Evolutionary conservation across 2,888 invertebrate genomes (phyloP), one percentile per base, ranked within the genome.

Genomic region (Netelia virgata): DNA sequence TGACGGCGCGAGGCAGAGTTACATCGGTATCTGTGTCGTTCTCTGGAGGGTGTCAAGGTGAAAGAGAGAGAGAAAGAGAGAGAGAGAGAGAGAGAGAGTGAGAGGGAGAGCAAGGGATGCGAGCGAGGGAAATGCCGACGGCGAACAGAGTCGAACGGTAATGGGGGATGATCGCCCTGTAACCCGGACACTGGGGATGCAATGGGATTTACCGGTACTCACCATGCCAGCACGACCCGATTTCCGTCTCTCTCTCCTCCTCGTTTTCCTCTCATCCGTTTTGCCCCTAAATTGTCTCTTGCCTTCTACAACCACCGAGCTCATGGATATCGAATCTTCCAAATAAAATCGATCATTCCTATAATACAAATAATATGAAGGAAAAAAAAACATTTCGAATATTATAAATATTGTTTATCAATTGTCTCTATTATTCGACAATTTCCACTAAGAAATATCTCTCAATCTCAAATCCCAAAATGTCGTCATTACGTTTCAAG

Each of bases 151-250:
- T 43, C 47, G 86, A 83, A 85, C 88, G 85, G 83, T 88, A 90
- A 90, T 89, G 86, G 90, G 89, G 89, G 90, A 90, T 90, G 90
- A 90, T 90, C 89, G 87, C 87, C 88, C 88, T 88, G 88, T 88
- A 90, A 89, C 89, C 89, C 87, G 78, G 80, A 84, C 87, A 87
- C 83, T 85, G 86, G 86, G 88, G 88, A 89, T 89, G 89, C 88
- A 85, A 88, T 87, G 86, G 87, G 89, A 87, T 87, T 88, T 86
- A 84, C 80, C 73, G 82, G 63, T 75, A 63, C 77, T 81, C 76
- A 74, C 70, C 64, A 47, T 57, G 63, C 68, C 72, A 59, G 55
- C 76, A 43, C 84, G 84, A 84, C 77, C 81, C 77, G 73, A 77
- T 84, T 84, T 81, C 64, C 76, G 68, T 55, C 77, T 66, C 70